These are phyloP conservation scores for Gambelia wislizenii DNA, from an alignment of 2,797 vertebrate species.

Conservation along the genomic window DNA sequence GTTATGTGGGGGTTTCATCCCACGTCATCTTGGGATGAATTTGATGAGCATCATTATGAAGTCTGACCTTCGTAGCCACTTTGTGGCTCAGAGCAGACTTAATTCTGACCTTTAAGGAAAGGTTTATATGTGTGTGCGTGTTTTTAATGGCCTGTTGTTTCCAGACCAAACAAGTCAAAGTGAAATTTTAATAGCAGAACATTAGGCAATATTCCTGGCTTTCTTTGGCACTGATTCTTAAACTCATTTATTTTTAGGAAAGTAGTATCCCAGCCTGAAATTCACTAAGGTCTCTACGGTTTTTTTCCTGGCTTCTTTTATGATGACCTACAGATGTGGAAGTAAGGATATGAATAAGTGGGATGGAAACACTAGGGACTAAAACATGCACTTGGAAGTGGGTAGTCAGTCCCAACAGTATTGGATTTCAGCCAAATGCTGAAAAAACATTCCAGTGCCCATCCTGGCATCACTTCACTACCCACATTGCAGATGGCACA, in stretches of 20 bases:
- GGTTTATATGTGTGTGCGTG: no score
- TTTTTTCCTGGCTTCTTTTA: background rate
- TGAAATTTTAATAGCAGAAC: slow-evolving; percentile 4
- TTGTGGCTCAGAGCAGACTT: background rate
- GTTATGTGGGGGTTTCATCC: background rate
- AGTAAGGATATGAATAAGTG: background rate
- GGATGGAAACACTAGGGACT: background rate
- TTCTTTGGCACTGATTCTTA: background rate
- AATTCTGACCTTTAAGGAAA: slow-evolving; percentile 13
- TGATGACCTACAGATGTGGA: background rate
- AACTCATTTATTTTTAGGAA: slow-evolving; percentile 8
- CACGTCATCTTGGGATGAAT: background rate
- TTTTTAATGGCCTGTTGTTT: background rate
- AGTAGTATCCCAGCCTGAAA: background rate
- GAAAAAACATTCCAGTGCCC: background rate
- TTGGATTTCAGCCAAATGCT: background rate
- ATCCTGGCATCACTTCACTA: background rate
- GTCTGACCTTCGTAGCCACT: background rate
- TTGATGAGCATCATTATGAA: background rate
- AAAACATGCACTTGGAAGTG: background rate
- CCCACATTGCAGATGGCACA: background rate
- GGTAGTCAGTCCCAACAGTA: background rate
- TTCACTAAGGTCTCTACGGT: background rate
- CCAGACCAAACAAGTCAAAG: background rate
- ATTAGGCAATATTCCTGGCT: background rate